Conservation (phyloP, 2,888 invertebrate species). For the Metalampra italica region DNA sequence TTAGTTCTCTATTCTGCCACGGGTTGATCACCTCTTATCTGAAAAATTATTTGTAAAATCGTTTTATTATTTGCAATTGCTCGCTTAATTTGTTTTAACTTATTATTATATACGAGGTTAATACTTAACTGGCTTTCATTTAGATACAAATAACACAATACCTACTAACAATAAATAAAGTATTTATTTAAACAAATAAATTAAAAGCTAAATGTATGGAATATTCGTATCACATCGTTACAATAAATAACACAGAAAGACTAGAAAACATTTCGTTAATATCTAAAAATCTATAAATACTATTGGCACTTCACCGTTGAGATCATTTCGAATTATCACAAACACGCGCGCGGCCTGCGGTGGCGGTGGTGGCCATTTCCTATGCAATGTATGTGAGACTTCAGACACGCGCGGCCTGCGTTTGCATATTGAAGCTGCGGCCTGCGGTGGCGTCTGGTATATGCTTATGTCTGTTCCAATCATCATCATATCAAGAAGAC, state of each 20-base stretch:
- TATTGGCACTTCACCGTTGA: slow-evolving; percentile 18
- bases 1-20: no score
- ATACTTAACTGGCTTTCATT: not conserved
- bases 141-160: not conserved
- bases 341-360: no score
- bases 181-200: slow-evolving; percentile 38
- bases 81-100: slow-evolving; percentile 1
- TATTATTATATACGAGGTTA: not conserved
- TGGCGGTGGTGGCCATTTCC: no score
- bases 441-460: no score
- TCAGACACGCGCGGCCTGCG: no score
- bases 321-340: not conserved
- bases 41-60: no score
- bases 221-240: slow-evolving; percentile 18
- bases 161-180: slow-evolving; percentile 16
- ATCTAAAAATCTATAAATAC: slow-evolving; percentile 7
- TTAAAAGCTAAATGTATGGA: slow-evolving; percentile 18
- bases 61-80: slow-evolving; percentile 8
- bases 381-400: no score
- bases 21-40: no score
- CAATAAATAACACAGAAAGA: slow-evolving; percentile 9
- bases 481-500: not conserved
- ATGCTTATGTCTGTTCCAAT: no score
- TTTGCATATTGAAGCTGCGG: no score
- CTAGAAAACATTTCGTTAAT: slow-evolving; percentile 13